A percentile compares a stretch with the other conserved stretches of the same genome.
Conservation (phyloP, 2,113 vertebrate species). For the Agelaius tricolor region DNA sequence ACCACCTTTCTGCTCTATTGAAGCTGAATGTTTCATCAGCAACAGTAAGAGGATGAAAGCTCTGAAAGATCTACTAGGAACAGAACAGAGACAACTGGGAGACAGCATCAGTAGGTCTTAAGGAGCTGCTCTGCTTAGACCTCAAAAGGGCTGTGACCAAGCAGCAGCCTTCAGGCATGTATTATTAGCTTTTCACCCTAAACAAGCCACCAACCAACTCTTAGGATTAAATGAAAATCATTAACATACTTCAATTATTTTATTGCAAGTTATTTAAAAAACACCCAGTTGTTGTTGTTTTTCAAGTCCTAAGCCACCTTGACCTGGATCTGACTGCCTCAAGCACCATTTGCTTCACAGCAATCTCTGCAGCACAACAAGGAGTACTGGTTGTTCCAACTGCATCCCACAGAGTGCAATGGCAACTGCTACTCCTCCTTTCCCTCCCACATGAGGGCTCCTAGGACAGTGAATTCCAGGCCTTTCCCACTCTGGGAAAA, state of each 20-base stretch:
- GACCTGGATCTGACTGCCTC: background rate
- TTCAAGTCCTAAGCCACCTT: background rate
- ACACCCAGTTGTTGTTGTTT: background rate
- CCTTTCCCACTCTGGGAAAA: background rate
- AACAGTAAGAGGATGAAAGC: background rate
- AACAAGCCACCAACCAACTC: background rate
- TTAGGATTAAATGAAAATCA: background rate
- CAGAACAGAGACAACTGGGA: background rate
- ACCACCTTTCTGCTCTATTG: background rate
- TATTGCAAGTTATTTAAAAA: background rate
- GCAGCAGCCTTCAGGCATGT: background rate
- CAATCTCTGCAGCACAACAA: background rate
- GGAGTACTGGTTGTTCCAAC: background rate
- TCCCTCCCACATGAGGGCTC: background rate
- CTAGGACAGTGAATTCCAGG: background rate
- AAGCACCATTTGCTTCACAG: background rate
- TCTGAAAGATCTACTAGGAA: background rate
- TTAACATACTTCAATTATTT: background rate
- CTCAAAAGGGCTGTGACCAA: background rate
- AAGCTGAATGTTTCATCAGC: background rate
- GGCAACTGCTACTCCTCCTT: background rate
- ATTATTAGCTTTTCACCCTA: background rate
- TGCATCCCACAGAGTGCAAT: background rate
- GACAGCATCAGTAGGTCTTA: background rate
- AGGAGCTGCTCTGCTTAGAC: background rate